Percentiles rank a stretch among this genome's conserved stretches.
Conservation (phyloP, 2,888 invertebrate species). For the Platerodrilus igneus region DNA sequence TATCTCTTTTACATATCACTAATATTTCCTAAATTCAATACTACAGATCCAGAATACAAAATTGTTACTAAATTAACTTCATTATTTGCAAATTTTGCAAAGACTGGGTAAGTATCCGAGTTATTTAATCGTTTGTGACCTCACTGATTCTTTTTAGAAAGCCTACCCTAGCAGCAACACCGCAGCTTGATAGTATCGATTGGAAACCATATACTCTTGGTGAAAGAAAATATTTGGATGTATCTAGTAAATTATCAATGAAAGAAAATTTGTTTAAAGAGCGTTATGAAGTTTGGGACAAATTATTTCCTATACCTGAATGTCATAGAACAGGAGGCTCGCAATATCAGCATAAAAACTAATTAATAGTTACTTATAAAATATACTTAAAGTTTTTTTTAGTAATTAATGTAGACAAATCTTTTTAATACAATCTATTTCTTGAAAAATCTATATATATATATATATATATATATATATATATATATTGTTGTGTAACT, state of each 20-base stretch:
- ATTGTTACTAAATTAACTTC: constrained; percentile 43
- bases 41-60: constrained; percentile 38
- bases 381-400: too few relatives aligned
- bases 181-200: constrained; percentile 37
- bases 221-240: constrained; percentile 41
- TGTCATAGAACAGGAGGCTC: too few relatives aligned
- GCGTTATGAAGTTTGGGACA: constrained; percentile 39
- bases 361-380: too few relatives aligned
- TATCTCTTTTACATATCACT: constrained; percentile 44
- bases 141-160: too few relatives aligned
- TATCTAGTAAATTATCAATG: constrained; percentile 41
- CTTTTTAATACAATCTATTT: too few relatives aligned
- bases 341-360: too few relatives aligned
- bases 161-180: too few relatives aligned
- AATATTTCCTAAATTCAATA: constrained; percentile 35
- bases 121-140: too few relatives aligned
- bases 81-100: constrained; percentile 46
- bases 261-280: constrained; percentile 42
- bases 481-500: too few relatives aligned
- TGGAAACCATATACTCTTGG: constrained; percentile 44
- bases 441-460: too few relatives aligned
- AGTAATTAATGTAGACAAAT: too few relatives aligned
- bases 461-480: too few relatives aligned
- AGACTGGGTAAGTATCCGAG: constrained; percentile 38
- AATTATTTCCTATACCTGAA: constrained; percentile 29